phyloP scores from a whole-genome alignment of 2,888 invertebrate genomes.

The Yponomeuta cagnagella region DNA sequence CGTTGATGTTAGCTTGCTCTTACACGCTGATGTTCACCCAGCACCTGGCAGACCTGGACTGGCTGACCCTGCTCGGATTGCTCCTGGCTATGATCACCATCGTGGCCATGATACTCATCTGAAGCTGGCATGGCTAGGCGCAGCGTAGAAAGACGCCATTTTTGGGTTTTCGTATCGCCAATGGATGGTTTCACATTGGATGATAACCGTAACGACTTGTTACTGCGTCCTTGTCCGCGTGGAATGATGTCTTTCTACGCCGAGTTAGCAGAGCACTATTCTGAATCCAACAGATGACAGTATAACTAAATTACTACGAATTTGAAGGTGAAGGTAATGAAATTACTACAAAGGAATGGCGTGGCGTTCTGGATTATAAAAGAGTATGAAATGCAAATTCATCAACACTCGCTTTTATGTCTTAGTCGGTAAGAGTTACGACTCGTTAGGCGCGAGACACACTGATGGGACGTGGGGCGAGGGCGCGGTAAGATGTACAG shows the following conservation, averaged over 20 bases:
- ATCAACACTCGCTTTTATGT: too few relatives aligned
- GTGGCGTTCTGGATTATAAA: too few relatives aligned
- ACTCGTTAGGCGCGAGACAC: too few relatives aligned
- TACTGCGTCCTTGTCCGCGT: not conserved
- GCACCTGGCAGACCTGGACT: slow-evolving; percentile 82
- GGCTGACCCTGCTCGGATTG: slow-evolving; percentile 84
- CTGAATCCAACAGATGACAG: not conserved
- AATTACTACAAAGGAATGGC: too few relatives aligned
- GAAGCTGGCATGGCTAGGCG: slow-evolving; percentile 27
- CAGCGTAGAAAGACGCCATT: not conserved
- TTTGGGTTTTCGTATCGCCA: too few relatives aligned
- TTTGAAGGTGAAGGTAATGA: too few relatives aligned
- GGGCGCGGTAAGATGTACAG: too few relatives aligned
- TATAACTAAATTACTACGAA: not conserved
- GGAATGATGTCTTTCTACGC: not conserved
- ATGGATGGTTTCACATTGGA: too few relatives aligned
- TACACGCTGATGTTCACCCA: slow-evolving; percentile 83
- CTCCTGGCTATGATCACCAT: slow-evolving; percentile 84
- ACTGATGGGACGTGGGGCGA: too few relatives aligned
- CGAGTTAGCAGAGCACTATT: not conserved
- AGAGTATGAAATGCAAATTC: too few relatives aligned
- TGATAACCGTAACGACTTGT: too few relatives aligned
- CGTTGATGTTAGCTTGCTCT: slow-evolving; percentile 85
- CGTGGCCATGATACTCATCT: slow-evolving; percentile 79
- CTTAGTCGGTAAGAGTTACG: too few relatives aligned